phyloP scores from a whole-genome alignment of 30 jellyfish, hydroid and myxozoan species.

The Aurelia aurita complex sp. Pacific region DNA sequence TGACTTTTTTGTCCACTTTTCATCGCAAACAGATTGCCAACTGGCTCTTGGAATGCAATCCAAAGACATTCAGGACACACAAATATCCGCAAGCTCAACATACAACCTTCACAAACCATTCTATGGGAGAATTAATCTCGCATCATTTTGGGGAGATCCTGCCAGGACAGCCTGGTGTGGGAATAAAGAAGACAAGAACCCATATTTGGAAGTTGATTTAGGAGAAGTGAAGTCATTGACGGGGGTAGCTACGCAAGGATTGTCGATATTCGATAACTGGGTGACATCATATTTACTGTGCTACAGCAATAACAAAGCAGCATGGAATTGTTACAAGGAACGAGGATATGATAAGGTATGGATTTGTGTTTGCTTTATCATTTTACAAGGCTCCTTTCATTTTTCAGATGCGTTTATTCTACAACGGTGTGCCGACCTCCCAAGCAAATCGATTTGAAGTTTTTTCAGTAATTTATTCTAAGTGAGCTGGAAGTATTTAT shows the following conservation, averaged over 20 bases:
- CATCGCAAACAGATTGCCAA: slow-evolving; percentile 74
- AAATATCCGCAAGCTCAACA: slow-evolving; percentile 92
- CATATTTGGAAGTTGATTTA: slow-evolving; percentile 89
- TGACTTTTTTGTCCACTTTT: no score
- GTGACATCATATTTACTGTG: slow-evolving; percentile 94
- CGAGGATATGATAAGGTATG: slow-evolving; percentile 88
- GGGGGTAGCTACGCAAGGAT: slow-evolving; percentile 99
- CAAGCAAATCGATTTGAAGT: no score
- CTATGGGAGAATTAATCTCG: slow-evolving; percentile 92
- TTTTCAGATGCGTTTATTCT: no score
- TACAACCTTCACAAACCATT: slow-evolving; percentile 95
- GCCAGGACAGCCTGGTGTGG: slow-evolving; percentile 99
- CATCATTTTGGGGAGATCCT: slow-evolving; percentile 97
- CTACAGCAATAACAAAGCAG: slow-evolving; percentile 81
- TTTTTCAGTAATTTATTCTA: no score
- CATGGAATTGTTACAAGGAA: slow-evolving; percentile 92
- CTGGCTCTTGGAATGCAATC: slow-evolving; percentile 97
- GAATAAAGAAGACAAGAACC: slow-evolving; percentile 85
- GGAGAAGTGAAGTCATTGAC: slow-evolving; percentile 89
- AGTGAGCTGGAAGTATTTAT: no score
- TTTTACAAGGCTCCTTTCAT: background rate
- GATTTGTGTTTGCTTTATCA: background rate
- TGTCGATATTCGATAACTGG: slow-evolving; percentile 97
- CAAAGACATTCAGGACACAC: slow-evolving; percentile 77
- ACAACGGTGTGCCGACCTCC: no score